These are phyloP conservation scores for Orthosia cruda DNA, from an alignment of 2,888 invertebrate species.

Conservation along the genomic window DNA sequence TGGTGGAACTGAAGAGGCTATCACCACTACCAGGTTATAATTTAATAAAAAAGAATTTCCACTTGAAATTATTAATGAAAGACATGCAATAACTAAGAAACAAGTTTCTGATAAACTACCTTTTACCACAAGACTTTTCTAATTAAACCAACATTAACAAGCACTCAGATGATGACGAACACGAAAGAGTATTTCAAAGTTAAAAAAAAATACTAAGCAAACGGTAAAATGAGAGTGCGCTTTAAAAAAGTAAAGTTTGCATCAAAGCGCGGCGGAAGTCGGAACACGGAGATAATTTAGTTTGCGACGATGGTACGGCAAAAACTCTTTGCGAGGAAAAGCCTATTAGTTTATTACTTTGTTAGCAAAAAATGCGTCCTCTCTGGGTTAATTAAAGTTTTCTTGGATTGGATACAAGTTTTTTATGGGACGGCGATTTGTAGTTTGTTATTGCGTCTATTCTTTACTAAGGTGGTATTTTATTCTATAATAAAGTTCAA, in stretches of 20 bases:
- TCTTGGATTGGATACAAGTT: conserved; percentile 1
- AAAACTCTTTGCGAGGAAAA: conserved; percentile 36
- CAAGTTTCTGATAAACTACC: background rate
- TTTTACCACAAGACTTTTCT: conserved; percentile 6
- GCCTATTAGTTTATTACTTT: conserved; percentile 46
- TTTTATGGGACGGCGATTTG: background rate
- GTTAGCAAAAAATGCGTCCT: conserved; percentile 41
- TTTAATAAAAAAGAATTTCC: no score
- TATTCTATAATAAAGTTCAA: no score
- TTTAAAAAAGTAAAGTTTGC: conserved; percentile 46
- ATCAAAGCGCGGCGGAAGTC: conserved; percentile 21
- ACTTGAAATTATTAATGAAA: background rate
- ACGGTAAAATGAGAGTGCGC: conserved; percentile 32
- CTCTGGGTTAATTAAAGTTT: conserved; percentile 35
- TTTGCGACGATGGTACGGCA: conserved; percentile 25
- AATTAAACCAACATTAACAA: background rate
- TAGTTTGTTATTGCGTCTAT: background rate
- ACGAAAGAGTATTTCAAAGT: background rate
- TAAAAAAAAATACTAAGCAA: conserved; percentile 15
- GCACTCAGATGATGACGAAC: conserved; percentile 14
- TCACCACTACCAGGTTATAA: no score
- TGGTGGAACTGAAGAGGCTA: no score
- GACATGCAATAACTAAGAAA: background rate
- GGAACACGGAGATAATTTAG: conserved; percentile 44
- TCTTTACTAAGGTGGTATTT: background rate